A percentile compares a stretch with the other conserved stretches of the same genome.
These are phyloP conservation scores for Heliothis peltigera DNA, from an alignment of 2,888 invertebrate species.

Conservation along the genomic window DNA sequence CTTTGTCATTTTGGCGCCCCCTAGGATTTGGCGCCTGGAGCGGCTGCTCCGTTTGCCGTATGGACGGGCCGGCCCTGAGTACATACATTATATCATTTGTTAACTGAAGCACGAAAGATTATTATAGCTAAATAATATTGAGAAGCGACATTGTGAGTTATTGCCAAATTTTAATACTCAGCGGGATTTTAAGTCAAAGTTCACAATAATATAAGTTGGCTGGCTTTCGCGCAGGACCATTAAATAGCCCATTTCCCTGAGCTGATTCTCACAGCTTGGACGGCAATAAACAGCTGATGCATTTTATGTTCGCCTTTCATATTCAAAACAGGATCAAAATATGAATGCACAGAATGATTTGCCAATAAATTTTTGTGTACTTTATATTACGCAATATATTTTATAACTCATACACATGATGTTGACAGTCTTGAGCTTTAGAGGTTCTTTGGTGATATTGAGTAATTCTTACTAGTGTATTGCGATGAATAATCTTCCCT, in stretches of 20 bases:
- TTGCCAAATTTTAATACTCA: conserved; percentile 29
- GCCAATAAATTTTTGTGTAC: conserved; percentile 34
- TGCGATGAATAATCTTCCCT: conserved; percentile 17
- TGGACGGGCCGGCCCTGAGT: too few species aligned
- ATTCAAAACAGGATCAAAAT: conserved; percentile 41
- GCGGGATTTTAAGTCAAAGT: conserved; percentile 29
- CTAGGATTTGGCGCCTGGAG: too few species aligned
- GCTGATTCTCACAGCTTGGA: conserved; percentile 40
- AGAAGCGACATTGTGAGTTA: conserved; percentile 25
- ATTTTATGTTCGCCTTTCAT: conserved; percentile 47
- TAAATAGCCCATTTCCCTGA: conserved; percentile 47
- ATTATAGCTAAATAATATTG: neutral
- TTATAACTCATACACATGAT: conserved; percentile 12
- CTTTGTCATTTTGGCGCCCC: too few species aligned
- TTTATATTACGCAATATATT: conserved; percentile 38
- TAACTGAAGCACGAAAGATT: neutral
- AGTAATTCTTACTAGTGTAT: conserved; percentile 8
- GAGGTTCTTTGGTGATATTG: conserved; percentile 7
- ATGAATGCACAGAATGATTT: conserved; percentile 37
- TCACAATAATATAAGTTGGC: conserved; percentile 28
- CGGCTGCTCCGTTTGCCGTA: too few species aligned
- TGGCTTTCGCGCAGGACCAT: conserved; percentile 26
- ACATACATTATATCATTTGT: too few species aligned
- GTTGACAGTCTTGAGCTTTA: neutral
- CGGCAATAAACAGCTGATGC: conserved; percentile 50